Percentiles rank a stretch among this genome's conserved stretches.
These are phyloP conservation scores for Rostratula benghalensis DNA, from an alignment of 2,113 vertebrate genomes.

Conservation along the genomic window DNA sequence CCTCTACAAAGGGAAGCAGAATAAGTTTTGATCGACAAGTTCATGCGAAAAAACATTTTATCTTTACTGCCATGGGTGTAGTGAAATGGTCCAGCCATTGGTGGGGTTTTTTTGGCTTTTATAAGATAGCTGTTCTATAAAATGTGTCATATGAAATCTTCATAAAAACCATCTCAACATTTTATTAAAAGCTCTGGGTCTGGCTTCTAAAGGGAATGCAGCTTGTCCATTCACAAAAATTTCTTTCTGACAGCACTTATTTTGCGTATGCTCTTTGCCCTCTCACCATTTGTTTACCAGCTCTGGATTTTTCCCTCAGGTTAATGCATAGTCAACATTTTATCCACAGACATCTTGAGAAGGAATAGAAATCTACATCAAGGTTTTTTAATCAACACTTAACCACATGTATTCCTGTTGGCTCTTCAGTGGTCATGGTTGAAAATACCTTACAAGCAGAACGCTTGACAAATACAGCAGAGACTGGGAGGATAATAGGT, in stretches of 20 bases:
- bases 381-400: neutral
- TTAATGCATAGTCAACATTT: neutral
- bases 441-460: neutral
- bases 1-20: neutral
- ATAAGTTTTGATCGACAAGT: constrained; percentile 19
- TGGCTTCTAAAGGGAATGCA: neutral
- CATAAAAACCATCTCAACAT: neutral
- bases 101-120: neutral
- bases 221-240: neutral
- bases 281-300: neutral
- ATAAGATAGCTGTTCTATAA: constrained; percentile 15
- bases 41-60: constrained; percentile 26
- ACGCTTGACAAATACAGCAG: neutral
- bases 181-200: constrained; percentile 25
- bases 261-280: neutral
- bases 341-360: neutral
- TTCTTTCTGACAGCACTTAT: neutral
- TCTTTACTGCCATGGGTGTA: constrained; percentile 8
- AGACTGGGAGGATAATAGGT: neutral
- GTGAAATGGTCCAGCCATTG: constrained; percentile 14
- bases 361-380: neutral
- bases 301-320: neutral
- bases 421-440: neutral
- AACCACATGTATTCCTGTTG: neutral
- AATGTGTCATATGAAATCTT: constrained; percentile 48